These are phyloP conservation scores for Agrenia bidenticulata DNA, from an alignment of 2,888 invertebrate genomes.

Conservation along the genomic window DNA sequence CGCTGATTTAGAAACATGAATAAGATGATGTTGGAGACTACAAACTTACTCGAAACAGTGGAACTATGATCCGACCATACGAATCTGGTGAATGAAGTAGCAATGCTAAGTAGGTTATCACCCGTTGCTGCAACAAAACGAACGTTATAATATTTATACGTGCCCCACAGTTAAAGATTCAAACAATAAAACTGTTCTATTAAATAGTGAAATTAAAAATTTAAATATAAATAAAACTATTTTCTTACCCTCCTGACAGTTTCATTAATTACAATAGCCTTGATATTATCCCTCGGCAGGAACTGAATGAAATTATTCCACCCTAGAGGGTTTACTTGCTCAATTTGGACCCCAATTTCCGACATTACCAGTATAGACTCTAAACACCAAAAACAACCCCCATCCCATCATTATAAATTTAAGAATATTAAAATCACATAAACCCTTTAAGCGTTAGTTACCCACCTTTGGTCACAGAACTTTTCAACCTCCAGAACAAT, in stretches of 20 bases:
- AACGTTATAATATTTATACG: too few species aligned
- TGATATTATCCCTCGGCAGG: slow-evolving; percentile 45
- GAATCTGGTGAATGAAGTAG: slow-evolving; percentile 35
- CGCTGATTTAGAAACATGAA: too few species aligned
- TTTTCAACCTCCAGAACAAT: too few species aligned
- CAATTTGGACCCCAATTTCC: slow-evolving; percentile 49
- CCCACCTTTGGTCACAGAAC: too few species aligned
- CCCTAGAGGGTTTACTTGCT: slow-evolving; percentile 49
- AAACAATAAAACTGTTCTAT: neutral
- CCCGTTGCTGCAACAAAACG: slow-evolving; percentile 45
- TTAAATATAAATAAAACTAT: neutral
- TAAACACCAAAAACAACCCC: slow-evolving; percentile 24
- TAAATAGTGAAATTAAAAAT: too few species aligned
- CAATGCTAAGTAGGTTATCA: slow-evolving; percentile 50
- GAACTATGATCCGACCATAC: slow-evolving; percentile 29
- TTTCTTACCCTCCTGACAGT: slow-evolving; percentile 50
- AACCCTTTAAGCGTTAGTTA: too few species aligned
- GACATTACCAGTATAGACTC: slow-evolving; percentile 50
- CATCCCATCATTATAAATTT: too few species aligned
- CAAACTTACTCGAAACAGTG: slow-evolving; percentile 25
- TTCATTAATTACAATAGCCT: slow-evolving; percentile 53
- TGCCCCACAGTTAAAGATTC: neutral
- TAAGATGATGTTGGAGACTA: neutral
- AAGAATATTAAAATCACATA: too few species aligned
- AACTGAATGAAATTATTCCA: slow-evolving; percentile 43